These are phyloP conservation scores for Saimiri boliviensis DNA, from an alignment of 2,113 vertebrate species.

Conservation along the genomic window DNA sequence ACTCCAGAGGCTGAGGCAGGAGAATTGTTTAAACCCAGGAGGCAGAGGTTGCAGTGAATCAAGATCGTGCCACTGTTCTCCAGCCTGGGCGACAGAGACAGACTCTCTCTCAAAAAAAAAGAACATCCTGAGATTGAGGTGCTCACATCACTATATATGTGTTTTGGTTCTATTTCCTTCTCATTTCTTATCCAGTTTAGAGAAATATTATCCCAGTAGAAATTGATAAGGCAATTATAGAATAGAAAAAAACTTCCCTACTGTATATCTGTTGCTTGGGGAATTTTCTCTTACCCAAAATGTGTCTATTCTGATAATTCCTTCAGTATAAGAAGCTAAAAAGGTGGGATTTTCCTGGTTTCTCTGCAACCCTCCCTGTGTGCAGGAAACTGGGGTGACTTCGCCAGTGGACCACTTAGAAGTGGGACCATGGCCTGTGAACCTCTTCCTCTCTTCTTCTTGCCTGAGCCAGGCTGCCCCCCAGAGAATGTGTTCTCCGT, in stretches of 20 bases:
- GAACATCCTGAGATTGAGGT: background rate
- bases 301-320: background rate
- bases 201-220: background rate
- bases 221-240: background rate
- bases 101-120: background rate
- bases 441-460: conserved; percentile 57
- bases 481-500: background rate
- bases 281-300: background rate
- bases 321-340: background rate
- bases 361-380: background rate
- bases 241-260: background rate
- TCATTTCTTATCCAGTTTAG: background rate
- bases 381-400: background rate
- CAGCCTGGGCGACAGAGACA: too few species aligned
- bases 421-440: background rate
- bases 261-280: background rate
- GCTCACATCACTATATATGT: background rate
- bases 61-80: too few species aligned
- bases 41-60: too few species aligned
- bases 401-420: background rate
- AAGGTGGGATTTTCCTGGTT: background rate
- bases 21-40: too few species aligned
- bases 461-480: background rate
- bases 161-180: background rate
- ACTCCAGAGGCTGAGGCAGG: too few species aligned